Conservation (phyloP, 2,113 vertebrate species). For the Alectura lathami region DNA sequence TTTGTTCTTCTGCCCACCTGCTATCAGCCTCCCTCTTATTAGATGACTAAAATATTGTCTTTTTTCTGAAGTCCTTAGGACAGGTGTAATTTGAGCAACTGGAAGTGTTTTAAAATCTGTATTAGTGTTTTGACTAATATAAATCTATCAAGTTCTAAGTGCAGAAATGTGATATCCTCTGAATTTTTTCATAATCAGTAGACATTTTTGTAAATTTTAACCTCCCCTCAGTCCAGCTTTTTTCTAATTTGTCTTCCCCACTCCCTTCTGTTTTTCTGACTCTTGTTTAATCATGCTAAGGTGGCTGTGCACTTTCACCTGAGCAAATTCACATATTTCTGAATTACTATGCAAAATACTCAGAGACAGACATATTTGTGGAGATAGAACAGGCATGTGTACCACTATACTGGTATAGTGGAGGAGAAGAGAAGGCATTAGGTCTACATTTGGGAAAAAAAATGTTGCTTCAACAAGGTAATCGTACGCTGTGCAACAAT, state of each 20-base stretch:
- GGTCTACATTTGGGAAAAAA: not conserved
- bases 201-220: not conserved
- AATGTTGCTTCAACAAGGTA: not conserved
- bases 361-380: not conserved
- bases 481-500: not conserved
- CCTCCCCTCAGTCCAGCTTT: not conserved
- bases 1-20: rapidly evolving
- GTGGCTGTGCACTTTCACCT: not conserved
- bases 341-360: not conserved
- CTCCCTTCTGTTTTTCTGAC: not conserved
- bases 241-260: not conserved
- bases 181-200: not conserved
- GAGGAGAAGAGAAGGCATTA: not conserved
- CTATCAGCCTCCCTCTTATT: not conserved
- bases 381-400: not conserved
- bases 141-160: not conserved
- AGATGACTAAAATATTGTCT: no score
- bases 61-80: not conserved
- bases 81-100: not conserved
- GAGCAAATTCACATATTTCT: not conserved
- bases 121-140: not conserved
- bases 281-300: not conserved
- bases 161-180: not conserved
- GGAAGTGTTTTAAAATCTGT: not conserved
- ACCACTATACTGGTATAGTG: no score